Evolutionary conservation across 2,113 vertebrate genomes (phyloP).

Genomic region (Clinocottus analis): DNA sequence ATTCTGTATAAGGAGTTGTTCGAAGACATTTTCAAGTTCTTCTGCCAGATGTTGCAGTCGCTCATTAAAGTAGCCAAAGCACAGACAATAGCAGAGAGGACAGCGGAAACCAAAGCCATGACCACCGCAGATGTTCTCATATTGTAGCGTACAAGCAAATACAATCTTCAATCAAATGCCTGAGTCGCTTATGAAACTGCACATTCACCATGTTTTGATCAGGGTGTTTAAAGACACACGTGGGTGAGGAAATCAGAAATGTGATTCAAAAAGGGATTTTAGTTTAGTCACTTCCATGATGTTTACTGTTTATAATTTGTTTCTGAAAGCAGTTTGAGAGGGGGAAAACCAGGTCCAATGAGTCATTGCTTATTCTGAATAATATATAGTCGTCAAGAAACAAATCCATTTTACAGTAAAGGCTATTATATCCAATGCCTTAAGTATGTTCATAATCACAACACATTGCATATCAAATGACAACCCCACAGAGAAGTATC

Average conservation of each 20-base stretch:
- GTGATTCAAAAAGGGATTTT: neutral
- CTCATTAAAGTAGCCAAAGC: neutral
- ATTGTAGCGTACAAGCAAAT: neutral
- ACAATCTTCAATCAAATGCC: neutral
- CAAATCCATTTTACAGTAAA: constrained; percentile 15
- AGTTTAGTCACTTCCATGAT: neutral
- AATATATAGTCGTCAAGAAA: neutral
- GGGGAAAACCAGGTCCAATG: constrained; percentile 21
- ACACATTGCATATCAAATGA: neutral
- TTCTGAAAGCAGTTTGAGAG: neutral
- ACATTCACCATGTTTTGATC: neutral
- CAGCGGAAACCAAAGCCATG: neutral
- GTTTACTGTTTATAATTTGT: neutral
- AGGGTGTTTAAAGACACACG: neutral
- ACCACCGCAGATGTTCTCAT: neutral
- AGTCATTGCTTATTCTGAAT: constrained; percentile 48
- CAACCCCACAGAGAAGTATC: neutral
- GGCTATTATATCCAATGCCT: neutral
- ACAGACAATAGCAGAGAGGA: neutral
- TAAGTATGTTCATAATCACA: constrained; percentile 1
- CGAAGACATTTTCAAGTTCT: neutral
- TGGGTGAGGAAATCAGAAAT: neutral
- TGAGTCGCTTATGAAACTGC: neutral
- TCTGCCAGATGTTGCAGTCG: constrained; percentile 4
- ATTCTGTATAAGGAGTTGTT: constrained; percentile 2